Conservation (phyloP, 2,888 invertebrate species). For the Lymantria monacha region DNA sequence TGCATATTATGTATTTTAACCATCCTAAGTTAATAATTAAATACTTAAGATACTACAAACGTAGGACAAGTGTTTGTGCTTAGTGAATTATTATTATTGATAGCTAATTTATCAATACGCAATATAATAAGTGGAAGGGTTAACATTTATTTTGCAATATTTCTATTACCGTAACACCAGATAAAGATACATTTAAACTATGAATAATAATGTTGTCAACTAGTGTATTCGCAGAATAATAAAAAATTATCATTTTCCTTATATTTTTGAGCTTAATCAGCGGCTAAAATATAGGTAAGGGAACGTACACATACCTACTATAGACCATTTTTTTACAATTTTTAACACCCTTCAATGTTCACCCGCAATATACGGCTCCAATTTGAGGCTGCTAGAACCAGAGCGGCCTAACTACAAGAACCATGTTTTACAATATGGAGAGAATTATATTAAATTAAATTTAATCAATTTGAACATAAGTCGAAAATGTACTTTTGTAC, state of each 20-base stretch:
- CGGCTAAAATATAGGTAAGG: constrained; percentile 32
- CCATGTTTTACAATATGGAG: no score
- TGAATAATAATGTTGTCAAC: neutral
- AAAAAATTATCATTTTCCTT: neutral
- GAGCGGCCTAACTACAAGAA: no score
- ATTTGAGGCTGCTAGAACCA: no score
- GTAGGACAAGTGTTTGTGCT: constrained; percentile 51
- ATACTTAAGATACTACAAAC: constrained; percentile 47
- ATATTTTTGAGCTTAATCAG: constrained; percentile 39
- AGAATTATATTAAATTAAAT: no score
- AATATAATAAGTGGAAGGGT: constrained; percentile 8
- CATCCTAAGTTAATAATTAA: constrained; percentile 34
- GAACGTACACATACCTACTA: no score
- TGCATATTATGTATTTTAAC: constrained; percentile 54
- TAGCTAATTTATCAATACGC: constrained; percentile 22
- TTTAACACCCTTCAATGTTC: no score
- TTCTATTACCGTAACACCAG: neutral
- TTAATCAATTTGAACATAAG: no score
- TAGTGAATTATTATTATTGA: constrained; percentile 37
- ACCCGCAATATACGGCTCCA: no score
- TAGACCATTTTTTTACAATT: no score
- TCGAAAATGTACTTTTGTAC: no score
- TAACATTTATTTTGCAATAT: neutral
- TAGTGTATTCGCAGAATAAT: neutral
- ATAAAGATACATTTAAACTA: neutral